Percentiles rank a stretch among this genome's conserved stretches.
Conservation (phyloP, 2,888 invertebrate genomes). For the Eulithis testata region DNA sequence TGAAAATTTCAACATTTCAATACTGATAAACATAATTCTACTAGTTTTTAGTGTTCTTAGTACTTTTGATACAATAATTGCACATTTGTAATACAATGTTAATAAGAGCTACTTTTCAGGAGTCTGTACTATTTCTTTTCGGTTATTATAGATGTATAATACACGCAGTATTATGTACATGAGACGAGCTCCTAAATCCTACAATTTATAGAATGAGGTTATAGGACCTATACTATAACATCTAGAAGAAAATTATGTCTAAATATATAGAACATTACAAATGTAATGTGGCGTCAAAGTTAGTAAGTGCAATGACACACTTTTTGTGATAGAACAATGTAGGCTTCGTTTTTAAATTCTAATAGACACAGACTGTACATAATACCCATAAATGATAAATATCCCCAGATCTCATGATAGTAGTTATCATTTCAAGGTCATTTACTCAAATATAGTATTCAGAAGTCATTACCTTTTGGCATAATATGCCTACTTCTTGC, state of each 20-base stretch:
- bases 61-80: slow-evolving; percentile 61
- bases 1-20: slow-evolving; percentile 75
- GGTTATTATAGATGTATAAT: not conserved
- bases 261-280: slow-evolving; percentile 24
- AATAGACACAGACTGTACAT: too few species aligned
- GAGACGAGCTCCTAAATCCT: slow-evolving; percentile 17
- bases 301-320: slow-evolving; percentile 13
- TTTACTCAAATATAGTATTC: too few species aligned
- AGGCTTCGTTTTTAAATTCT: not conserved
- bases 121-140: slow-evolving; percentile 27
- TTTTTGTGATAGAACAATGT: not conserved
- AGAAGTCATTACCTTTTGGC: too few species aligned
- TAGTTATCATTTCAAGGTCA: too few species aligned
- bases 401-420: too few species aligned
- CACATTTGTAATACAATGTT: slow-evolving; percentile 48
- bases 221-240: not conserved
- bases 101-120: slow-evolving; percentile 6
- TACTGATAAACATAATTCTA: slow-evolving; percentile 67
- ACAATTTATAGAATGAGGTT: slow-evolving; percentile 3
- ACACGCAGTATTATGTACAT: slow-evolving; percentile 13
- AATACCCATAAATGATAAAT: too few species aligned
- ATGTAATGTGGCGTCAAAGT: slow-evolving; percentile 19
- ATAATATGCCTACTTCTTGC: too few species aligned
- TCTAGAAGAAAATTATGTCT: slow-evolving; percentile 28
- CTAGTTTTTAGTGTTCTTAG: slow-evolving; percentile 52